Percentiles rank a stretch among this genome's conserved stretches.
These are phyloP conservation scores for Oscarella lobularis DNA, from an alignment of 37 sponge, comb jelly and placozoan genomes.

Conservation along the genomic window DNA sequence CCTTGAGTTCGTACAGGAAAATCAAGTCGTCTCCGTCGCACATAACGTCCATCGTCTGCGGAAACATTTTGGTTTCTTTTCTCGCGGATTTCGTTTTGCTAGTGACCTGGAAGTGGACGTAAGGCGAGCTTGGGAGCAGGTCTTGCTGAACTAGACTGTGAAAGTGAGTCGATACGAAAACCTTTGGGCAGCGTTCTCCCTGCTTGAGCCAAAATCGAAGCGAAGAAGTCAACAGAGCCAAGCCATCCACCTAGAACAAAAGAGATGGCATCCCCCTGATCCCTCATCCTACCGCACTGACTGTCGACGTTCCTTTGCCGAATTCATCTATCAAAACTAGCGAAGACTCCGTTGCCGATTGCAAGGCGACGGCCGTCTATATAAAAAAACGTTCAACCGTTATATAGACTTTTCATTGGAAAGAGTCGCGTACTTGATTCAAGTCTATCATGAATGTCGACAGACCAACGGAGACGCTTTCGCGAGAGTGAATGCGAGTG, in stretches of 20 bases:
- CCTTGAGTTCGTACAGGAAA: slow-evolving; percentile 78
- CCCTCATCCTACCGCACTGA: too few species aligned
- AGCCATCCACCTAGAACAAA: slow-evolving; percentile 59
- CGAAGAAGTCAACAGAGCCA: slow-evolving; percentile 55
- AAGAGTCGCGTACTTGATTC: slow-evolving; percentile 61
- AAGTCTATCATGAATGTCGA: slow-evolving; percentile 95
- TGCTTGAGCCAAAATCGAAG: slow-evolving; percentile 59
- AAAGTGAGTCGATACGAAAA: slow-evolving; percentile 94
- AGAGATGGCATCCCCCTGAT: too few species aligned
- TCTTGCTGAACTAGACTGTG: slow-evolving; percentile 66
- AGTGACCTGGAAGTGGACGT: slow-evolving; percentile 65
- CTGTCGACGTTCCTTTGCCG: slow-evolving; percentile 94
- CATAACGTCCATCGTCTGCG: slow-evolving; percentile 70
- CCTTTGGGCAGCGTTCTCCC: slow-evolving; percentile 53
- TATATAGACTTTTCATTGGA: too few species aligned
- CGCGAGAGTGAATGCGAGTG: slow-evolving; percentile 79
- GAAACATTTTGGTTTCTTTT: too few species aligned
- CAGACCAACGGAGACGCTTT: slow-evolving; percentile 79
- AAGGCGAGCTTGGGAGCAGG: slow-evolving; percentile 50
- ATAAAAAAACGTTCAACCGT: too few species aligned
- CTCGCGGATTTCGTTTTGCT: too few species aligned
- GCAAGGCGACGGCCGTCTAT: slow-evolving; percentile 56
- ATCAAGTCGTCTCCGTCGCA: slow-evolving; percentile 60
- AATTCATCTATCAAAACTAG: slow-evolving; percentile 90
- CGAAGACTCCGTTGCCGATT: slow-evolving; percentile 33